A percentile compares a stretch with the other conserved stretches of the same genome.
Evolutionary conservation across 2,797 vertebrate genomes (phyloP).

Genomic region (Siniperca scherzeri): DNA sequence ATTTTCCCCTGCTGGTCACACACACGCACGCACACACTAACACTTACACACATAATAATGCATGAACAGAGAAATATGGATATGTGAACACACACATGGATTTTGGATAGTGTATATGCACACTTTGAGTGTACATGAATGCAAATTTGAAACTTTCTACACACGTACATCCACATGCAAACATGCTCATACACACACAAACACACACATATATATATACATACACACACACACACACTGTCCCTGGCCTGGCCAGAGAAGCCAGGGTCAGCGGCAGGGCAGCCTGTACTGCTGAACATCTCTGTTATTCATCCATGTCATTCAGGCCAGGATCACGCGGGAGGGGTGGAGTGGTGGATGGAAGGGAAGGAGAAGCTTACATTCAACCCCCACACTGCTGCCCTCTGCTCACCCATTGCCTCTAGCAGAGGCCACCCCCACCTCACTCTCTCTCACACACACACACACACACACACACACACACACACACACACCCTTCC

Average conservation of each 20-base stretch:
- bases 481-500: conserved; percentile 44
- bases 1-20: conserved; percentile 73
- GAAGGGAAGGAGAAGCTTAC: conserved; percentile 69
- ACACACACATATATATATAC: conserved; percentile 1
- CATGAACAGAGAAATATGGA: conserved; percentile 32
- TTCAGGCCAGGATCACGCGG: conserved; percentile 81
- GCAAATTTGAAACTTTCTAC: conserved; percentile 31
- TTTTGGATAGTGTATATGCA: conserved; percentile 15
- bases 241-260: conserved; percentile 74
- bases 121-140: conserved; percentile 15
- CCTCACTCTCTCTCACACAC: not conserved
- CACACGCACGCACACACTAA: conserved; percentile 18
- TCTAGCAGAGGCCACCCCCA: conserved; percentile 65
- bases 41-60: conserved; percentile 10
- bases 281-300: conserved; percentile 79
- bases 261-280: conserved; percentile 79
- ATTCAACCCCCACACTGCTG: conserved; percentile 78
- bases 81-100: conserved; percentile 29
- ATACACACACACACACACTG: conserved; percentile 24
- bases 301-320: conserved; percentile 85
- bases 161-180: not conserved
- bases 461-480: conserved; percentile 37
- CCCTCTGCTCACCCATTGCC: conserved; percentile 73
- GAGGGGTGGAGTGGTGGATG: conserved; percentile 68
- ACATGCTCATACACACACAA: not conserved